These are phyloP conservation scores for Conchocele bisecta DNA, from an alignment of 2,888 invertebrate genomes.

Conservation along the genomic window DNA sequence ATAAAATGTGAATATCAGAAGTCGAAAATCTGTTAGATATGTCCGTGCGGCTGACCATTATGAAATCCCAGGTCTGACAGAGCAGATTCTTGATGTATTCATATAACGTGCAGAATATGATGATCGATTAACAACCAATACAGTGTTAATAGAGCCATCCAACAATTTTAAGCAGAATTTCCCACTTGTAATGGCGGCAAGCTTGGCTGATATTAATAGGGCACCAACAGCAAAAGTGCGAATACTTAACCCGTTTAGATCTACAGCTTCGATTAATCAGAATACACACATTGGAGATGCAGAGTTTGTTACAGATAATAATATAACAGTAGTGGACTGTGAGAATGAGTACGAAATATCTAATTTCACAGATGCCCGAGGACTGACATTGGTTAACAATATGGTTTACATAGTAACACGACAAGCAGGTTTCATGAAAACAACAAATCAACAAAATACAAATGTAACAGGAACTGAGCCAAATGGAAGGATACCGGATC, in stretches of 20 bases:
- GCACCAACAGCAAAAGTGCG: slow-evolving; percentile 22
- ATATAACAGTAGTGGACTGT: not conserved
- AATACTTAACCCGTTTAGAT: slow-evolving; percentile 34
- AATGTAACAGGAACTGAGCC: too few species aligned
- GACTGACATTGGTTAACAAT: slow-evolving; percentile 3
- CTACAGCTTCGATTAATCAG: slow-evolving; percentile 19
- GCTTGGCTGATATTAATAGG: slow-evolving; percentile 34
- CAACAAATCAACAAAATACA: too few species aligned
- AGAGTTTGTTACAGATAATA: slow-evolving; percentile 15
- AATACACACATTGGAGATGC: slow-evolving; percentile 38
- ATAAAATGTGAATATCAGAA: slow-evolving; percentile 11
- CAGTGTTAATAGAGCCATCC: slow-evolving; percentile 41
- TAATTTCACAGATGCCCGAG: not conserved
- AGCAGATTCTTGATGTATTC: slow-evolving; percentile 38
- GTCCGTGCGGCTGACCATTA: slow-evolving; percentile 14
- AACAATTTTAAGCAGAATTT: slow-evolving; percentile 25
- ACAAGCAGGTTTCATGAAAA: too few species aligned
- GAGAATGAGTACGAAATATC: slow-evolving; percentile 3
- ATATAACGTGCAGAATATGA: slow-evolving; percentile 26
- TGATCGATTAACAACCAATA: not conserved
- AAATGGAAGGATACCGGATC: too few species aligned
- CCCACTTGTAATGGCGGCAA: slow-evolving; percentile 37
- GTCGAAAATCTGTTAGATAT: not conserved
- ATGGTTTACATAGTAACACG: too few species aligned
- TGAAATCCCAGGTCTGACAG: slow-evolving; percentile 31